These are phyloP conservation scores for Galaxea fascicularis DNA, from an alignment of 92 coral and sea anemone species.

Conservation along the genomic window DNA sequence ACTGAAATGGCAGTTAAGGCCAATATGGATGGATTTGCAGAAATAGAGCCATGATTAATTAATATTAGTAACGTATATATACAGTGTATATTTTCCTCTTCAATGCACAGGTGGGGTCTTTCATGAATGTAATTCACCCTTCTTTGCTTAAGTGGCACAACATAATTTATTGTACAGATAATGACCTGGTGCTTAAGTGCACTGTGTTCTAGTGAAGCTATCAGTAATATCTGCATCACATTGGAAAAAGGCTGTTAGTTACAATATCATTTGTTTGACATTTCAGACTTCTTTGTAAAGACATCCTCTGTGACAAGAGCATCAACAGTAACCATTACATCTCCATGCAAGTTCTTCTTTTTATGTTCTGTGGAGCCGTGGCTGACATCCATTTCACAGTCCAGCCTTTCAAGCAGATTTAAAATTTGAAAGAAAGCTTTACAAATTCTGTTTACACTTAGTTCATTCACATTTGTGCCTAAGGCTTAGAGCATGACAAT, in stretches of 20 bases:
- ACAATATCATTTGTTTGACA: too few relatives aligned
- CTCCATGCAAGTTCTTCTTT: slow-evolving; percentile 43
- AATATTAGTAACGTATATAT: too few relatives aligned
- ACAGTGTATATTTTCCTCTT: too few relatives aligned
- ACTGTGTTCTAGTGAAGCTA: too few relatives aligned
- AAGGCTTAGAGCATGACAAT: slow-evolving; percentile 47
- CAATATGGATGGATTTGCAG: neutral
- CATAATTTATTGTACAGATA: too few relatives aligned
- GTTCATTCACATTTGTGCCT: slow-evolving; percentile 56
- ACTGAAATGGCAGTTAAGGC: slow-evolving; percentile 11
- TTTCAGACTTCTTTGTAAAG: slow-evolving; percentile 22
- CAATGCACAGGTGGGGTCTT: too few relatives aligned
- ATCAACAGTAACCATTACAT: slow-evolving; percentile 28
- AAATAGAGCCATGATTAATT: too few relatives aligned
- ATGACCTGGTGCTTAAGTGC: too few relatives aligned
- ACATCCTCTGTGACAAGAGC: slow-evolving; percentile 25
- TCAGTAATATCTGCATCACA: too few relatives aligned
- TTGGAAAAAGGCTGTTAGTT: too few relatives aligned
- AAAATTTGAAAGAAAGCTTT: slow-evolving; percentile 40
- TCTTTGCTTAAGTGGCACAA: too few relatives aligned
- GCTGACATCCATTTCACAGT: slow-evolving; percentile 20
- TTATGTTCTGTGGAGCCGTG: slow-evolving; percentile 41
- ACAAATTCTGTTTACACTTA: slow-evolving; percentile 53
- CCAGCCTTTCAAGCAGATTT: slow-evolving; percentile 25
- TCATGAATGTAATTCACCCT: too few relatives aligned